Evolutionary conservation across 2,888 invertebrate genomes (phyloP).

Genomic region (Agrochola circellaris): DNA sequence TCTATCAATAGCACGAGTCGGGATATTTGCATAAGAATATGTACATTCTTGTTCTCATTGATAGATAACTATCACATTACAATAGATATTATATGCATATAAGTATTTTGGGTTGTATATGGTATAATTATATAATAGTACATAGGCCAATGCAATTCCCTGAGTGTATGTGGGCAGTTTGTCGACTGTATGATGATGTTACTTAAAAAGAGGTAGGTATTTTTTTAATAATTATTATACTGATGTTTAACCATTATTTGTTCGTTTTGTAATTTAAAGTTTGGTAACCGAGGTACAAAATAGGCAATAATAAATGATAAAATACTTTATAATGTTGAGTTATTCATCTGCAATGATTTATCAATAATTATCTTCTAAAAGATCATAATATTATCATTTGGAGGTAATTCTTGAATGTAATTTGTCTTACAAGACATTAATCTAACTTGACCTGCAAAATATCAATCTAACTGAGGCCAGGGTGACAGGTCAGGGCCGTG

Average conservation of each 20-base stretch:
- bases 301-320: neutral
- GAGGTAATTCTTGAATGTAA: neutral
- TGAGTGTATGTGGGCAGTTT: neutral
- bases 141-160: neutral
- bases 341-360: neutral
- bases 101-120: neutral
- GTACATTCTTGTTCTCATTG: neutral
- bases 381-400: neutral
- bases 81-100: neutral
- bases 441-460: conserved; percentile 26
- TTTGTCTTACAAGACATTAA: conserved; percentile 1
- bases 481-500: conserved; percentile 30
- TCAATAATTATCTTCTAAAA: neutral
- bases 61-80: neutral
- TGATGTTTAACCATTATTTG: neutral
- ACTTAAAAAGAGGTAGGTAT: too few species aligned
- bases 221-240: too few species aligned
- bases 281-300: neutral
- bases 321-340: neutral
- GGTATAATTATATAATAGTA: neutral
- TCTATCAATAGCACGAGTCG: neutral
- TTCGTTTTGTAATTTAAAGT: neutral
- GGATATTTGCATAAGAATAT: neutral
- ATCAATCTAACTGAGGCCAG: conserved; percentile 19
- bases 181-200: neutral